These are phyloP conservation scores for Eidolon dupreanum DNA, from an alignment of 2,797 vertebrate genomes.

Conservation along the genomic window DNA sequence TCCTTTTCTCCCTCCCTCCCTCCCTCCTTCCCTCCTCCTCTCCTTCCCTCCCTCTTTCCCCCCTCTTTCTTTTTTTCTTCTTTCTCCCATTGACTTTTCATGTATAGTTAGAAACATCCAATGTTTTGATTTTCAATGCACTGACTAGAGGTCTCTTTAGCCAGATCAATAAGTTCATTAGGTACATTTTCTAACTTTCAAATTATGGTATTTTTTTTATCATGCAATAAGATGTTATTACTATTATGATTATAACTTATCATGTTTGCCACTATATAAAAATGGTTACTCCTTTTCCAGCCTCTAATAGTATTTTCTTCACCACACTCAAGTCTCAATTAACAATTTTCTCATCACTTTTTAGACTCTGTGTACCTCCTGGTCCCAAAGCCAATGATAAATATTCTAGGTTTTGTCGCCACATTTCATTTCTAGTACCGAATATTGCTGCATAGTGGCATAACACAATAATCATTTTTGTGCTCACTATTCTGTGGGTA, in stretches of 20 bases:
- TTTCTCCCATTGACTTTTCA: neutral
- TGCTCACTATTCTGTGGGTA: neutral
- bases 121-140: neutral
- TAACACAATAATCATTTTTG: neutral
- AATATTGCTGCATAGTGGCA: neutral
- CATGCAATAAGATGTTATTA: neutral
- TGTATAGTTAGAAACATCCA: neutral
- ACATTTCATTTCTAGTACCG: neutral
- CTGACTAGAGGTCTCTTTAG: neutral
- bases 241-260: neutral
- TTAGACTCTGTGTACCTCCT: neutral
- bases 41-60: too few relatives aligned
- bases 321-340: neutral
- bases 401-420: neutral
- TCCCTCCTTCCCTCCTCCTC: too few relatives aligned
- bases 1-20: neutral
- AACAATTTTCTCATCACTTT: neutral
- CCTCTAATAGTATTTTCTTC: neutral
- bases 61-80: neutral
- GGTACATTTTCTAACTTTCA: neutral
- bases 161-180: neutral
- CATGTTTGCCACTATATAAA: neutral
- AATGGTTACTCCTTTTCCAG: neutral
- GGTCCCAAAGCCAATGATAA: neutral
- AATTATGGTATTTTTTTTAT: neutral